A percentile compares a stretch with the other conserved stretches of the same genome.
phyloP scores from a whole-genome alignment of 2,888 invertebrate species.

The Caenorhabditis sinica region DNA sequence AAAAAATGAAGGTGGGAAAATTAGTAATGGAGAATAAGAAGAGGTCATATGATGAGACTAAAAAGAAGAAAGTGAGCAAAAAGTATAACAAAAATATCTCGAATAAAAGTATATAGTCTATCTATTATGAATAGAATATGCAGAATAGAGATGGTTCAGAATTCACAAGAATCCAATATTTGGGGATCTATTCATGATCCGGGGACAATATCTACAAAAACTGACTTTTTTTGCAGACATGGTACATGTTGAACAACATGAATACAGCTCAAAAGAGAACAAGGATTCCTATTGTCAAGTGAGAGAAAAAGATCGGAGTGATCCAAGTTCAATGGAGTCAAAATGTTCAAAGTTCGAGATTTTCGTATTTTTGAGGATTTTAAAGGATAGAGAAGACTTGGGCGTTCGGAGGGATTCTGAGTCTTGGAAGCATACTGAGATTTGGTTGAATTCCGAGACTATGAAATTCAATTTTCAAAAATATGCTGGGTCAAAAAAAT shows the following conservation, averaged over 20 bases:
- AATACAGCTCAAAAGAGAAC: not conserved
- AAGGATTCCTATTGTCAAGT: too few relatives aligned
- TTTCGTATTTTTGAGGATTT: not conserved
- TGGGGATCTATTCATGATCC: not conserved
- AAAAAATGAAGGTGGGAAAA: slow-evolving; percentile 36
- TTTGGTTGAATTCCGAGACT: too few relatives aligned
- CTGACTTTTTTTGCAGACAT: not conserved
- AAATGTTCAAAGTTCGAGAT: not conserved
- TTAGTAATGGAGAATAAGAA: not conserved
- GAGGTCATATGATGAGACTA: not conserved
- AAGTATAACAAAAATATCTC: not conserved
- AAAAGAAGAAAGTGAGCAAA: not conserved
- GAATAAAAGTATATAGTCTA: not conserved
- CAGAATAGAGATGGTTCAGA: too few relatives aligned
- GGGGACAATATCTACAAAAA: not conserved
- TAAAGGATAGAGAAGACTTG: not conserved
- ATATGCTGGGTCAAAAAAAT: too few relatives aligned
- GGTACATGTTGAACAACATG: too few relatives aligned
- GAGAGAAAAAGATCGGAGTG: not conserved
- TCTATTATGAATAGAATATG: not conserved
- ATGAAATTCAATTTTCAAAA: too few relatives aligned
- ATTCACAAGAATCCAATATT: too few relatives aligned
- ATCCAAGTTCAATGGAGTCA: not conserved
- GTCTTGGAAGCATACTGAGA: too few relatives aligned
- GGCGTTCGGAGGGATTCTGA: not conserved